Percentiles rank a stretch among this genome's conserved stretches.
Conservation (phyloP, 2,888 invertebrate species). For the Danaus chrysippus region DNA sequence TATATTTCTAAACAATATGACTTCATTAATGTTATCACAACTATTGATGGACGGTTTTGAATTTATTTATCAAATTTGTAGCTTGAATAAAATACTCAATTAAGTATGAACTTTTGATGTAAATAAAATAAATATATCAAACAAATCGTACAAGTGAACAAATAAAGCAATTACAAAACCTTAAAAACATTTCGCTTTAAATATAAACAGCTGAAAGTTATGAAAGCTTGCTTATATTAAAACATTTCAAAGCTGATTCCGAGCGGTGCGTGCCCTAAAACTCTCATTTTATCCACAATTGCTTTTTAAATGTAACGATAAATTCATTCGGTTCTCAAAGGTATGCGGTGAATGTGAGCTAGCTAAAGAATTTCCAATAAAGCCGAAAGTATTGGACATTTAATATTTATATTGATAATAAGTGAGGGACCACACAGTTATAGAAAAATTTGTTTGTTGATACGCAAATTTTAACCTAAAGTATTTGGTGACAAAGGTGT, state of each 20-base stretch:
- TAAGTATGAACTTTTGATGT: too few species aligned
- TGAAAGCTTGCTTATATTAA: slow-evolving; percentile 13
- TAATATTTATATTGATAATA: slow-evolving; percentile 28
- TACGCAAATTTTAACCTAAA: too few species aligned
- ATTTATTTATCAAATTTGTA: too few species aligned
- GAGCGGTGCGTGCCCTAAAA: slow-evolving; percentile 22
- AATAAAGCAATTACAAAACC: too few species aligned
- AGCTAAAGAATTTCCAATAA: slow-evolving; percentile 58
- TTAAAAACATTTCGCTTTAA: neutral
- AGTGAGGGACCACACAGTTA: slow-evolving; percentile 8
- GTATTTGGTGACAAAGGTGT: too few species aligned
- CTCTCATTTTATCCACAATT: slow-evolving; percentile 34
- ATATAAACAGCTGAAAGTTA: slow-evolving; percentile 11
- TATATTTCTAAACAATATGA: neutral
- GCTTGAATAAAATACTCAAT: too few species aligned
- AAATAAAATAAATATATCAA: too few species aligned
- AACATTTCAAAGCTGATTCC: slow-evolving; percentile 17
- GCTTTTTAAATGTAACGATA: slow-evolving; percentile 40
- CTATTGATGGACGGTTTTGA: neutral
- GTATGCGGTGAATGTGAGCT: slow-evolving; percentile 38
- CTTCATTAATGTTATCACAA: neutral
- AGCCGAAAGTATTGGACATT: slow-evolving; percentile 35
- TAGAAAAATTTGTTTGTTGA: slow-evolving; percentile 9
- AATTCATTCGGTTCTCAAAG: slow-evolving; percentile 54
- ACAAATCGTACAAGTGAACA: too few species aligned